A percentile compares a stretch with the other conserved stretches of the same genome.
Conservation (phyloP, 2,797 vertebrate species). For the Emydoidea blandingii region DNA sequence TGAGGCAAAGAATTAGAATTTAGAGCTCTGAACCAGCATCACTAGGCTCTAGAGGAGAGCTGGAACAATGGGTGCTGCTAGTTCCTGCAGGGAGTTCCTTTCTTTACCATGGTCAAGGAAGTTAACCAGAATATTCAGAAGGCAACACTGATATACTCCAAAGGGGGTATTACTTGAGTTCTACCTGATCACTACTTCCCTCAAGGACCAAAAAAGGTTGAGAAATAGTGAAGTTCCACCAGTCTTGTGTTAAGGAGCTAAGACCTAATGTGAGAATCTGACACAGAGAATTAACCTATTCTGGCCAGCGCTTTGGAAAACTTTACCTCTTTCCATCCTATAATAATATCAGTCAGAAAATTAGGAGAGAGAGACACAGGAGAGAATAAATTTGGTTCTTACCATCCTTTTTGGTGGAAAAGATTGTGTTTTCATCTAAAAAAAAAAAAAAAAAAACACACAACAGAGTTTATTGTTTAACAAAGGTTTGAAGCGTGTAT, state of each 20-base stretch:
- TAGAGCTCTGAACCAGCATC: not conserved
- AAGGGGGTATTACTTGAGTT: not conserved
- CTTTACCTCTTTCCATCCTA: not conserved
- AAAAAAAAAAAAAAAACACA: constrained; percentile 18
- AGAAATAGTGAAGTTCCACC: not conserved
- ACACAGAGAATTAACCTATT: not conserved
- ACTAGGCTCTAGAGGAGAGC: not conserved
- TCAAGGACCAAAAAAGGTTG: not conserved
- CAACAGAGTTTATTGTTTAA: not conserved
- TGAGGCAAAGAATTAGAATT: not conserved
- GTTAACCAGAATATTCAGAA: not conserved
- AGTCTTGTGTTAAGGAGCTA: not conserved
- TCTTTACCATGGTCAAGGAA: not conserved
- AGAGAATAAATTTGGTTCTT: constrained; percentile 62
- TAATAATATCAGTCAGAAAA: not conserved
- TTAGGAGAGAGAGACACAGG: not conserved
- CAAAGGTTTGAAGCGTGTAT: not conserved
- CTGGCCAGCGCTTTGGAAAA: not conserved
- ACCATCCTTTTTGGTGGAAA: constrained; percentile 82
- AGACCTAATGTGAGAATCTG: not conserved
- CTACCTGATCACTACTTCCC: not conserved
- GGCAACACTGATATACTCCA: not conserved
- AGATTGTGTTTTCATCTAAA: constrained; percentile 84
- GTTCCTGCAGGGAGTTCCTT: not conserved
- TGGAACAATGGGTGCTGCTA: not conserved